Conservation (phyloP, 1,140 invertebrate genomes). For the Ectropis grisescens region DNA sequence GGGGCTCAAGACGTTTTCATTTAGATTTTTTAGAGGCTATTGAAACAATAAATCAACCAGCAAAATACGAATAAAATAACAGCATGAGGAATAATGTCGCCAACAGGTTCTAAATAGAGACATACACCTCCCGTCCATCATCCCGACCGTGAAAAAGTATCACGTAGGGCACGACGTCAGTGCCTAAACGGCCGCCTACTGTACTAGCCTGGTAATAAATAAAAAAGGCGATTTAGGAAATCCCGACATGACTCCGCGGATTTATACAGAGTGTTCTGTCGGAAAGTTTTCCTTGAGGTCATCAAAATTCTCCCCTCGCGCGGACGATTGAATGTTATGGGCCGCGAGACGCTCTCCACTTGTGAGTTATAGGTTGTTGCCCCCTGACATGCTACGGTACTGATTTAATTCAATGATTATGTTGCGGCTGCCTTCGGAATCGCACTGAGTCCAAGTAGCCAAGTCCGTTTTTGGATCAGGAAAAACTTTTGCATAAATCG, state of each 20-base stretch:
- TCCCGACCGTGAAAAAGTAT: conserved; percentile 17
- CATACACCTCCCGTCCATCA: conserved; percentile 11
- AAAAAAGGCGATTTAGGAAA: conserved; percentile 59
- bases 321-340: conserved; percentile 64
- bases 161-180: conserved; percentile 28
- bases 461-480: too few relatives aligned
- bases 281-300: conserved; percentile 53
- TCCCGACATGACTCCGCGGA: conserved; percentile 52
- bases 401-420: conserved; percentile 33
- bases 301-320: conserved; percentile 59
- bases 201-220: conserved; percentile 48
- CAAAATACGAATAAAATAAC: too few relatives aligned
- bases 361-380: conserved; percentile 42
- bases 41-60: too few relatives aligned
- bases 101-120: conserved; percentile 8
- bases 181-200: conserved; percentile 33
- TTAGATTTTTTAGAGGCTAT: too few relatives aligned
- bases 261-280: conserved; percentile 55
- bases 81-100: background rate
- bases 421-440: conserved; percentile 2
- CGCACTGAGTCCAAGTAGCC: too few relatives aligned
- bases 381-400: conserved; percentile 30
- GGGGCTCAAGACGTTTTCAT: too few relatives aligned
- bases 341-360: conserved; percentile 45
- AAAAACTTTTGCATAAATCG: too few relatives aligned